Evolutionary conservation across 2,888 invertebrate species (phyloP).

Genomic region (Endomychus coccineus): DNA sequence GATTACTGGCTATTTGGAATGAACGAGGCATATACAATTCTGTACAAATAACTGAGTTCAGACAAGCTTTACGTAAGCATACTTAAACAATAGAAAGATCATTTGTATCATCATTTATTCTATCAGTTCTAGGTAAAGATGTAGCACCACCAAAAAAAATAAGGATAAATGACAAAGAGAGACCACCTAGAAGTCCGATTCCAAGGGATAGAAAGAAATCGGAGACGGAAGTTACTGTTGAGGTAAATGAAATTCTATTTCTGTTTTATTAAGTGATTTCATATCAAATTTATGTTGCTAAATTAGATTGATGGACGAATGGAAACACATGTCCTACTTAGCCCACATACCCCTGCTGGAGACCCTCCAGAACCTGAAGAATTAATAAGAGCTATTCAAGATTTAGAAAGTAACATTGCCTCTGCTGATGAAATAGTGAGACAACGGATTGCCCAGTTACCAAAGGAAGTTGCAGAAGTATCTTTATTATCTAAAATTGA

Average conservation of each 20-base stretch:
- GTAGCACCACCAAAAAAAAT: slow-evolving; percentile 47
- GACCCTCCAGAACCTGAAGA: slow-evolving; percentile 92
- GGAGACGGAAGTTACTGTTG: slow-evolving; percentile 42
- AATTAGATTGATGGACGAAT: slow-evolving; percentile 61
- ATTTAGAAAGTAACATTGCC: slow-evolving; percentile 88
- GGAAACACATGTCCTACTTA: slow-evolving; percentile 68
- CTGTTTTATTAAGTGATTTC: slow-evolving; percentile 4
- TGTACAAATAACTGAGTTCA: slow-evolving; percentile 72
- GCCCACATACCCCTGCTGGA: slow-evolving; percentile 71
- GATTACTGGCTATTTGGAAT: slow-evolving; percentile 86
- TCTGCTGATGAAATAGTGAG: slow-evolving; percentile 90
- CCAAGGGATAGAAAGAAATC: slow-evolving; percentile 47
- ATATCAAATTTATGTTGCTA: slow-evolving; percentile 6
- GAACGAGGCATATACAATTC: slow-evolving; percentile 85
- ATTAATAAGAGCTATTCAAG: slow-evolving; percentile 73
- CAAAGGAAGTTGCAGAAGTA: slow-evolving; percentile 90
- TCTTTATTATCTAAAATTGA: slow-evolving; percentile 77
- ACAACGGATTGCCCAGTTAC: slow-evolving; percentile 87
- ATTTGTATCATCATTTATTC: background rate
- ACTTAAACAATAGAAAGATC: background rate
- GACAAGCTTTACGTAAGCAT: slow-evolving; percentile 51
- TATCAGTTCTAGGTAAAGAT: slow-evolving; percentile 41
- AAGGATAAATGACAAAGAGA: slow-evolving; percentile 35
- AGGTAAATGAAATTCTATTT: slow-evolving; percentile 25
- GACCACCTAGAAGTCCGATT: slow-evolving; percentile 38